These are phyloP conservation scores for Marronus borbonicus DNA, from an alignment of 2,888 invertebrate genomes.

Conservation along the genomic window DNA sequence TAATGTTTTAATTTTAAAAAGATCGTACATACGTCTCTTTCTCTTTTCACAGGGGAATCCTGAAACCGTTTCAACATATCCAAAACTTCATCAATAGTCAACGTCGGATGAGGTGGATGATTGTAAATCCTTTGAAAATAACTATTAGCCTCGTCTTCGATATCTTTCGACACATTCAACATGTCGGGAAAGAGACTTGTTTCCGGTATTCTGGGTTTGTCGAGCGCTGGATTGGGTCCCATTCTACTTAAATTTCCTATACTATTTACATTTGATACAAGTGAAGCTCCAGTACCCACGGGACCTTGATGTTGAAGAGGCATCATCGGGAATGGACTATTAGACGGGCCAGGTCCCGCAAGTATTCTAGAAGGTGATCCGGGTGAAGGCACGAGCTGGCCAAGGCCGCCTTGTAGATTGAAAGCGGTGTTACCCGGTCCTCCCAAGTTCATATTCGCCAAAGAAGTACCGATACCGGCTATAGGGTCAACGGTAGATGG, in stretches of 20 bases:
- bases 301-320: slow-evolving; percentile 76
- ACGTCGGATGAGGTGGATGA: slow-evolving; percentile 94
- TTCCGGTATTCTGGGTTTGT: slow-evolving; percentile 76
- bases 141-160: slow-evolving; percentile 98
- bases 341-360: slow-evolving; percentile 76
- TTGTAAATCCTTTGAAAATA: slow-evolving; percentile 99
- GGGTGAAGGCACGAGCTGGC: slow-evolving; percentile 84
- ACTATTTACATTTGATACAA: slow-evolving; percentile 72
- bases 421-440: slow-evolving; percentile 83
- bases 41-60: slow-evolving; percentile 89
- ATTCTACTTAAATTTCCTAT: slow-evolving; percentile 80
- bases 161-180: slow-evolving; percentile 91
- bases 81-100: slow-evolving; percentile 96
- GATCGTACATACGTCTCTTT: slow-evolving; percentile 75
- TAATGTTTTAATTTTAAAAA: neutral
- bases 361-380: slow-evolving; percentile 89
- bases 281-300: slow-evolving; percentile 71
- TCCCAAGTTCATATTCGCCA: slow-evolving; percentile 83
- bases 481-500: slow-evolving; percentile 83
- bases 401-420: slow-evolving; percentile 79
- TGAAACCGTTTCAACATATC: slow-evolving; percentile 97
- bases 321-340: slow-evolving; percentile 86
- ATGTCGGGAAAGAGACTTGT: slow-evolving; percentile 85
- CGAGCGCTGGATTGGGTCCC: slow-evolving; percentile 77
- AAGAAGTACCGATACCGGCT: slow-evolving; percentile 81